Evolutionary conservation across 1,140 invertebrate genomes (phyloP), one percentile per base, ranked within the genome.

Genomic region (Euschistus heros): DNA sequence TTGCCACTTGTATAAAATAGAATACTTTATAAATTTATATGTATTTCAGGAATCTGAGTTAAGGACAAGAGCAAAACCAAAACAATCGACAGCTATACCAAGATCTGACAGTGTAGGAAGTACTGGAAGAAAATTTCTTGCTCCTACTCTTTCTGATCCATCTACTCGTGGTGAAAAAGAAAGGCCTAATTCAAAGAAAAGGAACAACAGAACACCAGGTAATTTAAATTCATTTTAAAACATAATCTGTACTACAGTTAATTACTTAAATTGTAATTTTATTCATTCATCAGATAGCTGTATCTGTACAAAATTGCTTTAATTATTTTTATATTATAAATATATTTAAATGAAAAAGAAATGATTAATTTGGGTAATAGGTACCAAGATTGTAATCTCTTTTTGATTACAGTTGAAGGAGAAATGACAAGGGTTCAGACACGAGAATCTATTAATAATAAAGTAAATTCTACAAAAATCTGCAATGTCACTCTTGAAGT

Each of bases 121-220:
- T 73, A 84, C 86, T 2, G 87, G 89, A 0, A 81, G 91, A 65
- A 93, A 94, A 72, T 93, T 88, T 76, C 76, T 95, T 65, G 89
- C 90, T 17, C 91, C 92, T 24, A 92, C 91, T 0, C 75, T 93
- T 50, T 93, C 90, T 52, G 91, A 94, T 78, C 88, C 89, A 24
- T 85, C 88, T 60, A 81, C 86, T 24, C 77, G 88, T 46, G 80
- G 83, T 13, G 87, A 88, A 61, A 92, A 92, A 74, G 86, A 85
- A 68, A 79, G 84, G 44, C 78, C 77, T 57, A 74, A 81, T 0
- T 37, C 64, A 10, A 86, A 86, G 68, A 86, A 86, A 69, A 80
- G 85, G 71, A 61, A 61, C 59, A 61, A 61, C 20, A 33, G 59
- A 24, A 42, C 30, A 15, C 30, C 59, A 37, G 33, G 59, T 61